These are phyloP conservation scores for Eilema caniola DNA, from an alignment of 2,888 invertebrate genomes.

Conservation along the genomic window DNA sequence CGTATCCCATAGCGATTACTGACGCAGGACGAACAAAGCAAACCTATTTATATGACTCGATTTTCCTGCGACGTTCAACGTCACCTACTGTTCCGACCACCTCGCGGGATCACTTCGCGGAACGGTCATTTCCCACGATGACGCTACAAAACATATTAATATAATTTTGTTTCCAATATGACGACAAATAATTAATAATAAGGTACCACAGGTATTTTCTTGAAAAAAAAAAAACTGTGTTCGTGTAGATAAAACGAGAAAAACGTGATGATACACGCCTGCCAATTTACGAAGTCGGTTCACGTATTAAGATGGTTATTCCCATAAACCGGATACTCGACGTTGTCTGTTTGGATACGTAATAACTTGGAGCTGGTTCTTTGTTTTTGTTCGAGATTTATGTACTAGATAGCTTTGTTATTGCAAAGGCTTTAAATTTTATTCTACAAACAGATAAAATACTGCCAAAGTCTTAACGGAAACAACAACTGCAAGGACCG, in stretches of 20 bases:
- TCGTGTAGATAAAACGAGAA: constrained; percentile 28
- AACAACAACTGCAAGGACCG: no score
- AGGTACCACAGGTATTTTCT: constrained; percentile 20
- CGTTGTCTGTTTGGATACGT: constrained; percentile 52
- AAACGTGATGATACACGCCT: constrained; percentile 61
- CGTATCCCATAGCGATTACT: constrained; percentile 80
- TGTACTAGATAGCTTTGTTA: constrained; percentile 54
- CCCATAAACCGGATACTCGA: constrained; percentile 74
- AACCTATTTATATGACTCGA: constrained; percentile 80
- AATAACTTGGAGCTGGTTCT: constrained; percentile 51
- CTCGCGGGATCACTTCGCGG: constrained; percentile 62
- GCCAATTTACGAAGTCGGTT: constrained; percentile 65
- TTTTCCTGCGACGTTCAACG: constrained; percentile 71
- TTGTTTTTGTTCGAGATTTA: constrained; percentile 57
- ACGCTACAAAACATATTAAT: constrained; percentile 55
- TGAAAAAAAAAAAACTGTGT: constrained; percentile 25
- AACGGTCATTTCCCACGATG: constrained; percentile 67
- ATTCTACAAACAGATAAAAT: constrained; percentile 24
- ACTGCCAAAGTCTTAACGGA: neutral
- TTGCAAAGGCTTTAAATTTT: constrained; percentile 34
- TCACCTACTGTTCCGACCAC: constrained; percentile 59
- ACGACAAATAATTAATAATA: constrained; percentile 34
- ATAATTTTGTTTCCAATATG: constrained; percentile 38
- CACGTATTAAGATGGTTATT: constrained; percentile 75
- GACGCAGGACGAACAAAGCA: constrained; percentile 71